Evolutionary conservation across 2,113 vertebrate species (phyloP).

Genomic region (Cercopithecus mona): DNA sequence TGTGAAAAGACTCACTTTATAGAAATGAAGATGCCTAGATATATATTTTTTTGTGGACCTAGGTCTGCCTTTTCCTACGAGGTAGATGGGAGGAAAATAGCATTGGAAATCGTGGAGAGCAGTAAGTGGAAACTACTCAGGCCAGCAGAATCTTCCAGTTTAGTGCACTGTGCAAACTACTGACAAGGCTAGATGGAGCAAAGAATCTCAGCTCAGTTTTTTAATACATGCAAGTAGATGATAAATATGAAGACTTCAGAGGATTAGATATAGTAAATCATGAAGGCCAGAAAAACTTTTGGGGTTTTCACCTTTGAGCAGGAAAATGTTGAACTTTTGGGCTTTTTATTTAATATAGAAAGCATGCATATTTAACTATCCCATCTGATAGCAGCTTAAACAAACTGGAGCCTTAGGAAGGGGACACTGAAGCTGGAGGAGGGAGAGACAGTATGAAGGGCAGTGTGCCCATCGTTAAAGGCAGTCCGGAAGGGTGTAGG

Average conservation of each 20-base stretch:
- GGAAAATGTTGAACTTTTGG: not conserved
- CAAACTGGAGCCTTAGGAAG: not conserved
- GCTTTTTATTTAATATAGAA: not conserved
- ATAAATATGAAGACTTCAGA: not conserved
- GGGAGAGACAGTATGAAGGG: not conserved
- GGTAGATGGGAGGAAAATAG: not conserved
- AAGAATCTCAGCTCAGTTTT: not conserved
- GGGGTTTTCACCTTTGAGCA: not conserved
- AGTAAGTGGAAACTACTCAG: not conserved
- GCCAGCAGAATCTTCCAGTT: not conserved
- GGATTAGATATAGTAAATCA: not conserved
- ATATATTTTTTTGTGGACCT: not conserved
- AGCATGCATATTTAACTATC: not conserved
- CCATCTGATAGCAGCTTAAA: not conserved
- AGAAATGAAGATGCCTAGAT: not conserved
- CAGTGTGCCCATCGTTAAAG: not conserved
- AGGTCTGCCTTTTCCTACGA: not conserved
- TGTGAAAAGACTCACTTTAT: slow-evolving; percentile 7
- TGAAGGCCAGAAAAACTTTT: not conserved
- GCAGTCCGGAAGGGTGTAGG: not conserved
- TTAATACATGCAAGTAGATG: not conserved
- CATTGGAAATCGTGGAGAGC: not conserved
- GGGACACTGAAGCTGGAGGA: not conserved
- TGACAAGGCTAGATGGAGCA: not conserved
- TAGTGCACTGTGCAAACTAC: not conserved